A percentile compares a stretch with the other conserved stretches of the same genome.
phyloP scores from a whole-genome alignment of 37 sponge, comb jelly and placozoan genomes.

The Aphrocallistes beatrix region DNA sequence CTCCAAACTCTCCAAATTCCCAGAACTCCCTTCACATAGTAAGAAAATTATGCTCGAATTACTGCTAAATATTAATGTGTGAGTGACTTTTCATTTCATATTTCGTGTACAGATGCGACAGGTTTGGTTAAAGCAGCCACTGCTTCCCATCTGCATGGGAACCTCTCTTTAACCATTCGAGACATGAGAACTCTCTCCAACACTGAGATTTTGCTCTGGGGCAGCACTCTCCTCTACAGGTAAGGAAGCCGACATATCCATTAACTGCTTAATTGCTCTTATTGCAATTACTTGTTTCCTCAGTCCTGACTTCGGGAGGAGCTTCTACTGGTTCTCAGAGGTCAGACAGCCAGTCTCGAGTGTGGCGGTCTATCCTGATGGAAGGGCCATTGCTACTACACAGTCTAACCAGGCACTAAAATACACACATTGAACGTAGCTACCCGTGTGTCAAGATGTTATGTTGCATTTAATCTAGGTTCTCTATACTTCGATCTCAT shows the following conservation, averaged over 20 bases:
- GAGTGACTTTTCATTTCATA: no score
- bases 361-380: not conserved
- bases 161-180: not conserved
- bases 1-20: no score
- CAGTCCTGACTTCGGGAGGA: not conserved
- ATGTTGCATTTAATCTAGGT: no score
- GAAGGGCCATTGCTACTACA: not conserved
- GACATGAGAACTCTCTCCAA: conserved; percentile 3
- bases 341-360: not conserved
- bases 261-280: not conserved
- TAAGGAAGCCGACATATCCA: not conserved
- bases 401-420: not conserved
- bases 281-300: not conserved
- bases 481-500: no score
- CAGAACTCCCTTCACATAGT: no score
- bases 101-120: no score
- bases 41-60: no score
- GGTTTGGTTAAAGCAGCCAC: no score
- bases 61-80: no score
- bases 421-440: no score
- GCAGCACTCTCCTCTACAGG: not conserved
- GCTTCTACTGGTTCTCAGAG: not conserved
- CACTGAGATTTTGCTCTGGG: not conserved
- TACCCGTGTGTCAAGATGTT: not conserved
- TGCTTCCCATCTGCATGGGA: not conserved